These are phyloP conservation scores for Scomber colias DNA, from an alignment of 2,113 vertebrate genomes.

Conservation along the genomic window DNA sequence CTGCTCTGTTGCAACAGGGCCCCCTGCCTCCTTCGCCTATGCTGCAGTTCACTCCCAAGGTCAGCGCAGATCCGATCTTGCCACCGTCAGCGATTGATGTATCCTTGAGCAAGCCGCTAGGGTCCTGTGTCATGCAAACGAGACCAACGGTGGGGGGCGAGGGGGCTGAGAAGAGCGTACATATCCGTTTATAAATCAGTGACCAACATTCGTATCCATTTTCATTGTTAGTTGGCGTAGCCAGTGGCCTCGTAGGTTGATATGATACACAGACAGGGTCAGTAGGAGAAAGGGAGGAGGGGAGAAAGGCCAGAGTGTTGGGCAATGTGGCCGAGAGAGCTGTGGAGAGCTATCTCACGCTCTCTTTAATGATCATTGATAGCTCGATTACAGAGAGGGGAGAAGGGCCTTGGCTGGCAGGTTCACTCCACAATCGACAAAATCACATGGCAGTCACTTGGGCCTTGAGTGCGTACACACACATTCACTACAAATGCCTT, in stretches of 20 bases:
- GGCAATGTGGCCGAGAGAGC: constrained; percentile 41
- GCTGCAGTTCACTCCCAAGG: constrained; percentile 86
- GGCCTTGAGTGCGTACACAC: neutral
- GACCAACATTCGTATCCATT: constrained; percentile 50
- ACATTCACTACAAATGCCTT: neutral
- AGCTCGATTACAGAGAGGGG: constrained; percentile 55
- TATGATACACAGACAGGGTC: constrained; percentile 40
- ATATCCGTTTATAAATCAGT: constrained; percentile 49
- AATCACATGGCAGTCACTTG: constrained; percentile 42
- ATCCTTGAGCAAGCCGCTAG: constrained; percentile 69
- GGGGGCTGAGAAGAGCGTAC: neutral
- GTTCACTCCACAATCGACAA: constrained; percentile 33
- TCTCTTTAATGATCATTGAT: constrained; percentile 79
- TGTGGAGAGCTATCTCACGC: constrained; percentile 54
- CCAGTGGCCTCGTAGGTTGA: constrained; percentile 30
- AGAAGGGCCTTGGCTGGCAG: constrained; percentile 48
- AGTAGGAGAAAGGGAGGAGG: constrained; percentile 29
- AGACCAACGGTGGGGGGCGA: constrained; percentile 6
- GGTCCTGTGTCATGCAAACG: constrained; percentile 66
- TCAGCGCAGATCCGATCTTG: constrained; percentile 87
- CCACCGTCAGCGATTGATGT: constrained; percentile 87
- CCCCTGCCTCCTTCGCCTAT: constrained; percentile 49
- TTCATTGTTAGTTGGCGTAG: constrained; percentile 44
- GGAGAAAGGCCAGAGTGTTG: constrained; percentile 36
- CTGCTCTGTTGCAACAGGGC: constrained; percentile 52